Conservation (phyloP, 1,140 invertebrate genomes). For the Microplitis demolitor region DNA sequence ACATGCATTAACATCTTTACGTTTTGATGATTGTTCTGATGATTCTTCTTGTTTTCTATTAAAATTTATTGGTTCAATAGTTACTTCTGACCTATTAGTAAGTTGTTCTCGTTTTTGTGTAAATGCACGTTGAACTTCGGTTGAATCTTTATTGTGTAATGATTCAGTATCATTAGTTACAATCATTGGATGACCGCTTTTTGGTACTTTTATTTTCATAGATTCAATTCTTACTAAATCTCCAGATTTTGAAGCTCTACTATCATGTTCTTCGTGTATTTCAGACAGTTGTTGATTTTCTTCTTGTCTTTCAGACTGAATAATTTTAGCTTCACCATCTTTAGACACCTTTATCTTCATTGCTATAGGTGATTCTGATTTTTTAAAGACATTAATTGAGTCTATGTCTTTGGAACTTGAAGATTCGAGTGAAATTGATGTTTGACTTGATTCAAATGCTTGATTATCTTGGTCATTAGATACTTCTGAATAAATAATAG, state of each 20-base stretch:
- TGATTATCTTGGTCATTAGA: conserved; percentile 28
- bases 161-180: conserved; percentile 39
- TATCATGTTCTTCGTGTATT: conserved; percentile 27
- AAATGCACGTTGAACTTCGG: conserved; percentile 18
- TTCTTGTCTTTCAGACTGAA: conserved; percentile 37
- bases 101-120: conserved; percentile 38
- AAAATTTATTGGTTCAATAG: conserved; percentile 45
- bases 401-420: background rate
- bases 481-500: conserved; percentile 39
- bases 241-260: conserved; percentile 26
- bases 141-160: conserved; percentile 34
- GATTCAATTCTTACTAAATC: conserved; percentile 19
- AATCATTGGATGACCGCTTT: conserved; percentile 53
- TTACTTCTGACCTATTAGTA: conserved; percentile 42
- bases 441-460: conserved; percentile 29
- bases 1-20: conserved; percentile 50
- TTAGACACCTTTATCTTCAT: conserved; percentile 60
- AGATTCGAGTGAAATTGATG: background rate
- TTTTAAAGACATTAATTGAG: conserved; percentile 31
- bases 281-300: conserved; percentile 26
- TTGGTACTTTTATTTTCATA: conserved; percentile 56
- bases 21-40: conserved; percentile 41
- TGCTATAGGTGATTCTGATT: conserved; percentile 50
- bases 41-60: conserved; percentile 33
- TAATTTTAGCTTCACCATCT: conserved; percentile 56